Conservation (phyloP, 2,797 vertebrate species). For the Falco cherrug region DNA sequence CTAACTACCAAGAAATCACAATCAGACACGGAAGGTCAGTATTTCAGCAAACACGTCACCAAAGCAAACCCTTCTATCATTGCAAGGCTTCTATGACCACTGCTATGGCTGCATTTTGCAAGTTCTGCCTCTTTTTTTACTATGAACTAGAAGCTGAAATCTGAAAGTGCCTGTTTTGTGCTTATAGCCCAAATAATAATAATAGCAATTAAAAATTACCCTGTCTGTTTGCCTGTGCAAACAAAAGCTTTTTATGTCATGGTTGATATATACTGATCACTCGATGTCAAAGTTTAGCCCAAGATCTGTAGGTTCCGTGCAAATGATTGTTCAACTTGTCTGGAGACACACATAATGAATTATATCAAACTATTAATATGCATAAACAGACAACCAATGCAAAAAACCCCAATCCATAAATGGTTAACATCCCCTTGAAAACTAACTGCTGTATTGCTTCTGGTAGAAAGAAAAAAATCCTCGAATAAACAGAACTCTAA, state of each 20-base stretch:
- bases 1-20: background rate
- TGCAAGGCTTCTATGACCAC: background rate
- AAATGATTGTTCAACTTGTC: constrained; percentile 21
- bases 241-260: background rate
- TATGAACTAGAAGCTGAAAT: background rate
- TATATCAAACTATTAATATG: constrained; percentile 48
- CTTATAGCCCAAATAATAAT: background rate
- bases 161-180: background rate
- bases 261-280: background rate
- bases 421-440: constrained; percentile 58
- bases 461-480: background rate
- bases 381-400: constrained; percentile 30
- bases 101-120: background rate
- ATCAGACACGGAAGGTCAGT: background rate
- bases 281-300: background rate
- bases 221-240: no score
- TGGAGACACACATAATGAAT: constrained; percentile 24
- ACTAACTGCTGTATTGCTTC: constrained; percentile 1
- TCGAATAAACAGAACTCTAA: constrained; percentile 40
- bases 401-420: constrained; percentile 10
- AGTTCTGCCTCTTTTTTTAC: background rate
- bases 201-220: no score
- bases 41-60: background rate
- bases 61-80: background rate
- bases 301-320: background rate